phyloP scores from a whole-genome alignment of 2,888 invertebrate genomes.

The Ecdyonurus torrentis region DNA sequence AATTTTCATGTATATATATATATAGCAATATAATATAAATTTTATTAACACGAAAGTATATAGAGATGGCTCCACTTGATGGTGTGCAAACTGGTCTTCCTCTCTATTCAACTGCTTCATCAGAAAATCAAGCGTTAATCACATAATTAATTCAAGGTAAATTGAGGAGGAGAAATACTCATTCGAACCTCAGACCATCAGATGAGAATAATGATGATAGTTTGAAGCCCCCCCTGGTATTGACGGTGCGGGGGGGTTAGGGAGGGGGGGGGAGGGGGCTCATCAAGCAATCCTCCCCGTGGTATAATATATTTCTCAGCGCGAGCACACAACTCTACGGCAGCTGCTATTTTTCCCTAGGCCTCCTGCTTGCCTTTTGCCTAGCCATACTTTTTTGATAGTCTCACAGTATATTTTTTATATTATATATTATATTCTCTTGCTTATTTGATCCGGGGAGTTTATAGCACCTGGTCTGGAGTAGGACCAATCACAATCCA shows the following conservation, averaged over 20 bases:
- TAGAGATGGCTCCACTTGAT: too few species aligned
- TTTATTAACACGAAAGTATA: too few species aligned
- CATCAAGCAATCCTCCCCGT: not conserved
- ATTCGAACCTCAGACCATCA: not conserved
- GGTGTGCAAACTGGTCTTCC: too few species aligned
- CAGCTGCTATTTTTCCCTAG: not conserved
- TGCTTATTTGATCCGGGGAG: not conserved
- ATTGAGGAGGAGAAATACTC: too few species aligned
- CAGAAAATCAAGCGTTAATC: too few species aligned
- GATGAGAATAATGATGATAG: not conserved
- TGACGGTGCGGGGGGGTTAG: not conserved
- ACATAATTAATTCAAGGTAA: too few species aligned
- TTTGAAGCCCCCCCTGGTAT: too few species aligned
- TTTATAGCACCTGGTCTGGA: not conserved
- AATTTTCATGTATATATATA: too few species aligned
- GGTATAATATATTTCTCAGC: not conserved
- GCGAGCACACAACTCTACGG: not conserved
- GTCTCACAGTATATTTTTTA: too few species aligned
- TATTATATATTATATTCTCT: too few species aligned
- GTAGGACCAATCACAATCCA: not conserved
- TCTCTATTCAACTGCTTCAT: too few species aligned
- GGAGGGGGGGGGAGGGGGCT: not conserved
- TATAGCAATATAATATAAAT: too few species aligned
- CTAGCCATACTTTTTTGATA: not conserved
- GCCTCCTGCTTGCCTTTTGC: not conserved